Conservation (phyloP, 2,797 vertebrate species). For the Chaetophractus vellerosus region DNA sequence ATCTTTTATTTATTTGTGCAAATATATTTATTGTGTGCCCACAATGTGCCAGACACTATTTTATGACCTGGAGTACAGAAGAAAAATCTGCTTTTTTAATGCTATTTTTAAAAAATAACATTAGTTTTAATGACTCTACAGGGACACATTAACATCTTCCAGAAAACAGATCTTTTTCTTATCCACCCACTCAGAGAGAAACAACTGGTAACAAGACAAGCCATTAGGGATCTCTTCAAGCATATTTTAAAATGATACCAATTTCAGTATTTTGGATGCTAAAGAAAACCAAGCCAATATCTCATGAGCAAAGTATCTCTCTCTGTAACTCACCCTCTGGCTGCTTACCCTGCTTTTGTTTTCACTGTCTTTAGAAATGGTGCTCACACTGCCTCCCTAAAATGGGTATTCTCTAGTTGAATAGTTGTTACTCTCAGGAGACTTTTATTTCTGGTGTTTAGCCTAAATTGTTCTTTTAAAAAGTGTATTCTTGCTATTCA, state of each 20-base stretch:
- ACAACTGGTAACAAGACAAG: neutral
- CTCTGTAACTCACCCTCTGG: neutral
- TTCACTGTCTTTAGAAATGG: neutral
- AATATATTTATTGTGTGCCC: conserved; percentile 11
- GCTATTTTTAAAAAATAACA: neutral
- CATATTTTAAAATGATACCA: neutral
- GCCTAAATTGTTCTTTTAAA: conserved; percentile 11
- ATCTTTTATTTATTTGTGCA: conserved; percentile 31
- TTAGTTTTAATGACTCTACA: conserved; percentile 6
- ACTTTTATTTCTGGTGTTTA: conserved; percentile 28
- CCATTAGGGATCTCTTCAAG: neutral
- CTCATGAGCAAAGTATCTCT: neutral
- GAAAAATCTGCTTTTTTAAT: neutral
- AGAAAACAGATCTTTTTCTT: conserved; percentile 33
- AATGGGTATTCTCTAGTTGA: neutral
- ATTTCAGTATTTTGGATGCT: neutral
- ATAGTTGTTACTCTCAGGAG: neutral
- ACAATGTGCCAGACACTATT: neutral
- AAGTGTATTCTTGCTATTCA: neutral
- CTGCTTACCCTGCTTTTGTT: neutral
- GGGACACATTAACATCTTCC: neutral
- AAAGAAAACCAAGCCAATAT: neutral
- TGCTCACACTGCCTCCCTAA: neutral
- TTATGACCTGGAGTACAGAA: neutral
- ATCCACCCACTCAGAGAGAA: neutral